phyloP scores from a whole-genome alignment of 2,888 invertebrate species.

The Myopa testacea region DNA sequence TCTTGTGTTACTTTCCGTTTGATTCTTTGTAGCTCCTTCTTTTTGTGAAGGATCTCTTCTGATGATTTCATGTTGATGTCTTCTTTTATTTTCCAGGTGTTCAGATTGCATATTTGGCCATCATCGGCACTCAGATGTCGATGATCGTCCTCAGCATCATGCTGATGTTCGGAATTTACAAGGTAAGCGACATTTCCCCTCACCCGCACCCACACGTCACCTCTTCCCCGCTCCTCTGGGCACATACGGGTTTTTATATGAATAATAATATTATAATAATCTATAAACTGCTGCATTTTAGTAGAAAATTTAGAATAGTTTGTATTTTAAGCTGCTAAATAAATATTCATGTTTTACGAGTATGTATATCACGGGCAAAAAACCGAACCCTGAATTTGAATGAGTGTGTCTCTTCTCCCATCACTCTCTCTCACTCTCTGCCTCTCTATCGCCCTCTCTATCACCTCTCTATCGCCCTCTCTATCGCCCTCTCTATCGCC shows the following conservation, averaged over 20 bases:
- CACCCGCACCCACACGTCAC: too few relatives aligned
- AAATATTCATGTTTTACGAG: not conserved
- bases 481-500: too few relatives aligned
- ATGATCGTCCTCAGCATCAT: slow-evolving; percentile 80
- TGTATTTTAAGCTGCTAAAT: not conserved
- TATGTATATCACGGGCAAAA: not conserved
- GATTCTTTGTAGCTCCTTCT: slow-evolving; percentile 24
- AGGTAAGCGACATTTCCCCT: slow-evolving; percentile 72
- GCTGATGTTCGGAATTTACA: slow-evolving; percentile 79
- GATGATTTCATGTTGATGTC: not conserved
- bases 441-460: too few relatives aligned
- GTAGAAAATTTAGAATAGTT: too few relatives aligned
- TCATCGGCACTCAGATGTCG: slow-evolving; percentile 83
- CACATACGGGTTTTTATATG: not conserved
- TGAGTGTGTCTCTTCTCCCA: not conserved
- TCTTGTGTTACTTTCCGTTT: not conserved
- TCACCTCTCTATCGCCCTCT: too few relatives aligned
- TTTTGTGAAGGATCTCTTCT: slow-evolving; percentile 23
- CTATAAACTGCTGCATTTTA: too few relatives aligned
- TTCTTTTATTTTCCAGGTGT: slow-evolving; percentile 73
- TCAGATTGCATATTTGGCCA: slow-evolving; percentile 83
- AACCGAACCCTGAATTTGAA: not conserved
- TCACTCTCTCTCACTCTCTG: too few relatives aligned
- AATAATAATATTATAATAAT: too few relatives aligned
- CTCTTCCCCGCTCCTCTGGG: not conserved